A percentile compares a stretch with the other conserved stretches of the same genome.
These are phyloP conservation scores for Phasia obesa DNA, from an alignment of 2,888 invertebrate species.

Conservation along the genomic window DNA sequence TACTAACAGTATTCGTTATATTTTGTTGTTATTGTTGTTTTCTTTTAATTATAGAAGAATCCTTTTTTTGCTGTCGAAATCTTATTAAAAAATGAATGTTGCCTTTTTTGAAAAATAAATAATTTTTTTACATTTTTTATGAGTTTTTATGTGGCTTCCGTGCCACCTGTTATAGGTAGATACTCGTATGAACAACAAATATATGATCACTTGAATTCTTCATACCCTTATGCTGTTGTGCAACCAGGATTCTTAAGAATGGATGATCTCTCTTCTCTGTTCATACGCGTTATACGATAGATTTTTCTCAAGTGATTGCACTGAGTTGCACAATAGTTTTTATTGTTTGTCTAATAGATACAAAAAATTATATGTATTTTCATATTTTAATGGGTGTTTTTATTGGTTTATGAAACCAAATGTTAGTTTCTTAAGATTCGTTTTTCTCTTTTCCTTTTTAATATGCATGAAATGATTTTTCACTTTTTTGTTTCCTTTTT, in stretches of 20 bases:
- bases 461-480: conserved; percentile 70
- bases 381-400: conserved; percentile 66
- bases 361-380: conserved; percentile 16
- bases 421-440: conserved; percentile 53
- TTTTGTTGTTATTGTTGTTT: conserved; percentile 43
- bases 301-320: conserved; percentile 70
- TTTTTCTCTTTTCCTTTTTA: conserved; percentile 15
- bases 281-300: conserved; percentile 1
- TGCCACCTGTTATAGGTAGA: conserved; percentile 78
- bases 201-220: conserved; percentile 46
- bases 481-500: conserved; percentile 51
- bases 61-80: conserved; percentile 60
- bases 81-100: conserved; percentile 78
- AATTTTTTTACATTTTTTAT: conserved; percentile 70
- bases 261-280: too few relatives aligned
- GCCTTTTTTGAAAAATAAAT: conserved; percentile 75
- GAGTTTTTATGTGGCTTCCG: conserved; percentile 80
- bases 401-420: conserved; percentile 66
- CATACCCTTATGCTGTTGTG: conserved; percentile 59
- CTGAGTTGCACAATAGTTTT: conserved; percentile 56
- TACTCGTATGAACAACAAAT: conserved; percentile 9
- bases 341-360: conserved; percentile 53
- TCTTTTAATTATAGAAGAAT: conserved; percentile 30
- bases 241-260: conserved; percentile 35
- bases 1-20: conserved; percentile 47